Base-by-base conservation (phyloP, 2,888 invertebrate species). In the Junonia oenone region DNA sequence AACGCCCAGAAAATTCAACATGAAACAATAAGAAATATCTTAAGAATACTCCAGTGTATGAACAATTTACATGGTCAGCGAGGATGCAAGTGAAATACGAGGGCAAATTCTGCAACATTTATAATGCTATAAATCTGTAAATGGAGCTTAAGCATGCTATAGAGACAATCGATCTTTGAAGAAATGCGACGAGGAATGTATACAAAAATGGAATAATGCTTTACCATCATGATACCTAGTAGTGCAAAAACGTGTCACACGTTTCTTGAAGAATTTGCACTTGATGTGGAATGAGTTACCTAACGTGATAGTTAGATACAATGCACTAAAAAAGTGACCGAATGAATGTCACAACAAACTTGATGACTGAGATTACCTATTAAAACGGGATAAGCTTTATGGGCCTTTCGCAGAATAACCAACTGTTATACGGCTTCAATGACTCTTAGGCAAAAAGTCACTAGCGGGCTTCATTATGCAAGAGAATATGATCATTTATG, bases 321-420 rank as follows among this genome's bases (percentile, higher is more conserved):
- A 40, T 43, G 13, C 13, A 33, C 37, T 35, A 45, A 57, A 55
- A 62, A 59, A 59, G 50, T 31, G 47, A 59, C 38, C 55, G 43
- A 56, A 50, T 52, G 31, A 52, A 43, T 54, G 50, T 62, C 45
- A 50, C 50, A 48, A 43, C 38, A 19, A 79, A 80, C 78, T 80
- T 82, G 71, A 69, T 71, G 55, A 46, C 35, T 33, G 40, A 60
- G 49, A 43, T 45, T 22, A 56, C n/a, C 49, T 27, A 58, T 73
- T 73, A 73, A 72, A 85, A 84, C 86, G 86, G 84, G 78, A 83
- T 68, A 64, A 72, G 51, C 55, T 79, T 80, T 79, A 77, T 78
- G 72, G 69, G 65, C 67, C 69, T 64, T 72, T 75, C 68, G 71
- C 65, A 66, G 68, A 66, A 66, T 68, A 68, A 68, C 70, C 74